Conservation (phyloP, 2,113 vertebrate genomes). For the Phyllopteryx taeniolatus region DNA sequence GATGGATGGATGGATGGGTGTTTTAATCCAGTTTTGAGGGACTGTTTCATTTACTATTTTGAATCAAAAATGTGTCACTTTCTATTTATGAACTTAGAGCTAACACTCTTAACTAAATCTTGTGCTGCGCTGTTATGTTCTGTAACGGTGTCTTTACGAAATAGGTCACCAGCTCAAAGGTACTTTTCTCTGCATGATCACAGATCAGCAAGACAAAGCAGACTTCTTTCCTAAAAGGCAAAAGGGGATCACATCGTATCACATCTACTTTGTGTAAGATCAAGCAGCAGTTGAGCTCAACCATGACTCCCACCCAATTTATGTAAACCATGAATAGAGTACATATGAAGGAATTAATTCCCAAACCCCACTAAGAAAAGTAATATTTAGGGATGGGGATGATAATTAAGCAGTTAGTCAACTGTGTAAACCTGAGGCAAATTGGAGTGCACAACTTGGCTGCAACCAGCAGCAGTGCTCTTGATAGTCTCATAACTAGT, state of each 20-base stretch:
- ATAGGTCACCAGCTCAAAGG: not conserved
- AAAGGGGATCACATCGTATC: not conserved
- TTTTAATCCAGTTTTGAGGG: conserved; percentile 11
- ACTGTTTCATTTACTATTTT: conserved; percentile 12
- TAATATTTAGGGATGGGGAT: not conserved
- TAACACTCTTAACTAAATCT: not conserved
- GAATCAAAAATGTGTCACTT: not conserved
- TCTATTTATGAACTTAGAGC: not conserved
- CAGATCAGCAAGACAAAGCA: conserved; percentile 1
- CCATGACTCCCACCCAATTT: not conserved
- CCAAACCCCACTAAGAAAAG: not conserved
- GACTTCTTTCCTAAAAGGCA: not conserved
- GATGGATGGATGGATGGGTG: not conserved
- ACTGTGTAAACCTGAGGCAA: not conserved
- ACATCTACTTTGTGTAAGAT: not conserved
- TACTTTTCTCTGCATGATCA: not conserved
- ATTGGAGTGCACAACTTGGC: not conserved
- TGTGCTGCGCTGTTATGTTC: not conserved
- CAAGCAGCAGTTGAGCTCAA: not conserved
- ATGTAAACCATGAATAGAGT: not conserved
- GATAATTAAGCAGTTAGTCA: not conserved
- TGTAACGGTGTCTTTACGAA: not conserved
- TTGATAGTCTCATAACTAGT: not conserved
- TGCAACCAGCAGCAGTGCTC: not conserved
- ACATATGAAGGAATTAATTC: not conserved